These are phyloP conservation scores for Oscheius sp. DNA, from an alignment of 1,140 invertebrate genomes.

Conservation along the genomic window DNA sequence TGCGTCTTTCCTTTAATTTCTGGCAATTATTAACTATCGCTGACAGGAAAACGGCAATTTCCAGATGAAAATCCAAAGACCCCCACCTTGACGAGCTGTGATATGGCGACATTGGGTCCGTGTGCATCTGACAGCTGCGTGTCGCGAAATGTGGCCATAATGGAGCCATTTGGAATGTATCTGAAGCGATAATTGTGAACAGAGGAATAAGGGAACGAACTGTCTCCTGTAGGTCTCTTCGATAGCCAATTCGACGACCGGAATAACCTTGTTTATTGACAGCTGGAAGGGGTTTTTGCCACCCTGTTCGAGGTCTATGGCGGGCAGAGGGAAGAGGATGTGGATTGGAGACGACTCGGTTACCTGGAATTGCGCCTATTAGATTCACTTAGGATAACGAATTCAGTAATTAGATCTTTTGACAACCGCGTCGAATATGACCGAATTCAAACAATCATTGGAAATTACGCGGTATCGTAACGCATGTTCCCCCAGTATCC, in stretches of 20 bases:
- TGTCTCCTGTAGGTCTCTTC: conserved; percentile 41
- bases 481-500: too few relatives aligned
- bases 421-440: too few relatives aligned
- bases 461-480: too few relatives aligned
- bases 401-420: too few relatives aligned
- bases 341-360: conserved; percentile 44
- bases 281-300: conserved; percentile 55
- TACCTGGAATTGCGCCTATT: too few relatives aligned
- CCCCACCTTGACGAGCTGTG: conserved; percentile 41
- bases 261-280: conserved; percentile 46
- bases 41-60: background rate
- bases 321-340: conserved; percentile 55
- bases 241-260: conserved; percentile 54
- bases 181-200: background rate
- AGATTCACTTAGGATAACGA: too few relatives aligned
- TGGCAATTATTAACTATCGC: too few relatives aligned
- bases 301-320: conserved; percentile 8
- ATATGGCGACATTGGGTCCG: conserved; percentile 59
- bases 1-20: too few relatives aligned
- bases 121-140: conserved; percentile 52
- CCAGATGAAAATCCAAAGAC: background rate
- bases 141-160: conserved; percentile 49
- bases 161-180: conserved; percentile 46
- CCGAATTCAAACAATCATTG: too few relatives aligned
- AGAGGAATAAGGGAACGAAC: background rate